Conservation (phyloP, 2,888 invertebrate species). For the Microplitis deprimator region DNA sequence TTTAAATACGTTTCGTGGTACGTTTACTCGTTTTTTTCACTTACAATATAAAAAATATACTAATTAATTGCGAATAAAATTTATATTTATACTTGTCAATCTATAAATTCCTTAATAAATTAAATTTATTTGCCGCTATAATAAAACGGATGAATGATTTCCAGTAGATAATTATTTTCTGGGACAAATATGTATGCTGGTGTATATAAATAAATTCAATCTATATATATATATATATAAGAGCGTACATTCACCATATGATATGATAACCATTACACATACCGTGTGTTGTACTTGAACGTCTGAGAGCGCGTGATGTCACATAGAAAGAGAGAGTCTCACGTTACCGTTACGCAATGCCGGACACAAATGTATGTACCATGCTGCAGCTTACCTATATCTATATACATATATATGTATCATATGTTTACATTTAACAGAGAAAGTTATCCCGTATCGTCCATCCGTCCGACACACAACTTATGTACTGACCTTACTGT, state of each 20-base stretch:
- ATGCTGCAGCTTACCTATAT: conserved; percentile 10
- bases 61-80: background rate
- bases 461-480: conserved; percentile 61
- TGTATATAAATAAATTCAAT: background rate
- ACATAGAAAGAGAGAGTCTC: conserved; percentile 70
- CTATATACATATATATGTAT: conserved; percentile 23
- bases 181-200: background rate
- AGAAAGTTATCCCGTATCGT: conserved; percentile 58
- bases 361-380: conserved; percentile 32
- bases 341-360: conserved; percentile 68
- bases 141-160: background rate
- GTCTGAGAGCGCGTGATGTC: conserved; percentile 61
- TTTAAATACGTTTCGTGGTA: background rate
- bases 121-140: background rate
- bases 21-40: background rate
- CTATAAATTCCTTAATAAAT: background rate
- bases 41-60: background rate
- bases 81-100: background rate
- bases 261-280: background rate
- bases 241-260: conserved; percentile 8
- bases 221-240: background rate
- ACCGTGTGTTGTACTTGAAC: conserved; percentile 26
- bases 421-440: conserved; percentile 43
- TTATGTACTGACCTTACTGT: conserved; percentile 61
- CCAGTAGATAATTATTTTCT: conserved; percentile 17